Percentiles rank a stretch among this genome's conserved stretches.
Conservation (phyloP, 2,888 invertebrate genomes). For the Scaptomyza polygonia region DNA sequence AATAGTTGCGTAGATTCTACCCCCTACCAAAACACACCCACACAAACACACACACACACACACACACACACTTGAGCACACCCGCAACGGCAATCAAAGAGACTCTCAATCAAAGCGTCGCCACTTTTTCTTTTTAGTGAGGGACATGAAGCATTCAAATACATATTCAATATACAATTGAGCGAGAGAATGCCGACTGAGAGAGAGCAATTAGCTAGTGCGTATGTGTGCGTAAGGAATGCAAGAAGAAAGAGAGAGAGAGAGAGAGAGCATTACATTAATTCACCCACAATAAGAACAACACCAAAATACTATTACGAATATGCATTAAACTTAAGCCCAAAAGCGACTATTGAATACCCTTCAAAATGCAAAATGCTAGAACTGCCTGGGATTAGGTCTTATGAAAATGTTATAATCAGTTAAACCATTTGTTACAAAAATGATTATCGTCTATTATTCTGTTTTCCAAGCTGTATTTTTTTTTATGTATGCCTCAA, state of each 20-base stretch:
- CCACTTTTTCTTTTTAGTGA: conserved; percentile 47
- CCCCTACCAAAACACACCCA: conserved; percentile 10
- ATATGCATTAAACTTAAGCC: conserved; percentile 1
- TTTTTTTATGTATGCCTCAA: no score
- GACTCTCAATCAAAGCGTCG: conserved; percentile 76
- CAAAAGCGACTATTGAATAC: conserved; percentile 12
- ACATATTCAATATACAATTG: conserved; percentile 42
- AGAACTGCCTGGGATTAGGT: no score
- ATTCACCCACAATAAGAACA: conserved; percentile 42
- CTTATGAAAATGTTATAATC: no score
- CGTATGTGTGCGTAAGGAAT: conserved; percentile 9
- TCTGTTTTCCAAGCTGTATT: no score
- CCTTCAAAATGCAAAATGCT: neutral
- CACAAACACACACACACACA: conserved; percentile 24
- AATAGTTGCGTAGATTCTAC: conserved; percentile 45
- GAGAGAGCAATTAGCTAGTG: neutral
- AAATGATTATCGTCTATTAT: no score
- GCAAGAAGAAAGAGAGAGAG: conserved; percentile 6
- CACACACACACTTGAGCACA: conserved; percentile 24
- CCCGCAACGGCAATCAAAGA: conserved; percentile 63
- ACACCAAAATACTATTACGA: conserved; percentile 2
- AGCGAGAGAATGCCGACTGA: conserved; percentile 14
- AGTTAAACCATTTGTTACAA: no score
- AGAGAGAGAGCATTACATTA: conserved; percentile 57
- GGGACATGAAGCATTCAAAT: conserved; percentile 47